These are phyloP conservation scores for Salvelinus fontinalis DNA, from an alignment of 2,113 vertebrate genomes.

Conservation along the genomic window DNA sequence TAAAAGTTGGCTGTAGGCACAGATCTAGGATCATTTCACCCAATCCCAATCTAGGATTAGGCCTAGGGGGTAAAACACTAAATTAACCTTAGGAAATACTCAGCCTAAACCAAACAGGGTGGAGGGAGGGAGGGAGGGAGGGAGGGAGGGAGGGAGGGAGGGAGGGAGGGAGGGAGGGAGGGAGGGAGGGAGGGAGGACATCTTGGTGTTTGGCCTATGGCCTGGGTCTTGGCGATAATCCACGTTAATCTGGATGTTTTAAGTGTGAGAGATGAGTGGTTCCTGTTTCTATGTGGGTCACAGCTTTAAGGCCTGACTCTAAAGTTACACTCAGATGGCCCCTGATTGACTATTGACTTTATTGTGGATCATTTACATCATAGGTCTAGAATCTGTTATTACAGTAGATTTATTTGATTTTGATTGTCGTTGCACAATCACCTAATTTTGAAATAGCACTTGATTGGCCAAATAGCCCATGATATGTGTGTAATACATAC, in stretches of 20 bases:
- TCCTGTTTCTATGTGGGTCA: conserved; percentile 59
- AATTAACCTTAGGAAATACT: too few species aligned
- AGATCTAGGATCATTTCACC: too few species aligned
- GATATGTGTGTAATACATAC: background rate
- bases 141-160: background rate
- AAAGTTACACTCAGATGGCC: conserved; percentile 9
- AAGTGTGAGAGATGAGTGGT: conserved; percentile 54
- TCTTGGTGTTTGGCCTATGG: conserved; percentile 56
- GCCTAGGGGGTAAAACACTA: too few species aligned
- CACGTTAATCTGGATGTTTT: conserved; percentile 74
- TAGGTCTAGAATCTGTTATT: background rate
- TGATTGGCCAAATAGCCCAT: too few species aligned
- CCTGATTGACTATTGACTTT: background rate
- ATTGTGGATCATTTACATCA: background rate
- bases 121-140: conserved; percentile 8
- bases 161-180: conserved; percentile 9
- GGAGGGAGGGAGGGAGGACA: conserved; percentile 19
- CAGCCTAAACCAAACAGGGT: conserved; percentile 7
- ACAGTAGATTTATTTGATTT: background rate
- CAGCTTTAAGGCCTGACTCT: conserved; percentile 52
- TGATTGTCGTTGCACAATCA: background rate
- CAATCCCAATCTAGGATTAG: too few species aligned
- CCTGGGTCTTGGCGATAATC: conserved; percentile 69
- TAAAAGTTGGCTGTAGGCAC: too few species aligned
- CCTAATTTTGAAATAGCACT: background rate